phyloP scores from a whole-genome alignment of 92 coral and sea anemone genomes.

The Siderastrea radians region DNA sequence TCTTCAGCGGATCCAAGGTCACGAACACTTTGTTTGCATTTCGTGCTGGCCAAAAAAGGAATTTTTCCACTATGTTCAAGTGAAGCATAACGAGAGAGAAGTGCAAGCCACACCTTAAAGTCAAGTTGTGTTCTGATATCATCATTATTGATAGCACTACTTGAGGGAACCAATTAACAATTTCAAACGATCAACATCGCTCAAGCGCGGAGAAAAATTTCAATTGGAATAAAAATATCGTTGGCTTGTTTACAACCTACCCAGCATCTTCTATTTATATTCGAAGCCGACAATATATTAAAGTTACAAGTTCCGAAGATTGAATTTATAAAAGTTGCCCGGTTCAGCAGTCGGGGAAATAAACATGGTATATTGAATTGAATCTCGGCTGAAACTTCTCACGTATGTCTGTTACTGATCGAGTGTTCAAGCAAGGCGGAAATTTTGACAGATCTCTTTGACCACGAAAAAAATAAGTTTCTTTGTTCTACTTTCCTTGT shows the following conservation, averaged over 20 bases:
- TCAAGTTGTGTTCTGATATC: not conserved
- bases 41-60: conserved; percentile 15
- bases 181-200: not conserved
- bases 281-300: not conserved
- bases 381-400: not conserved
- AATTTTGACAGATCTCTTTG: conserved; percentile 22
- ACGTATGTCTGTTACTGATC: not conserved
- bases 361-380: not conserved
- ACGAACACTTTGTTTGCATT: not conserved
- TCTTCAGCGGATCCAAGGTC: conserved; percentile 3
- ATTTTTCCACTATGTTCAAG: not conserved
- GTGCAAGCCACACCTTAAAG: not conserved
- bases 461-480: conserved; percentile 21
- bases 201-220: not conserved
- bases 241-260: not conserved
- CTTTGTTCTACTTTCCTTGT: conserved; percentile 35
- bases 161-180: not conserved
- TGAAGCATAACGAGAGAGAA: not conserved
- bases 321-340: not conserved
- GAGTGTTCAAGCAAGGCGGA: not conserved
- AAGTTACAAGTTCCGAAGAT: not conserved
- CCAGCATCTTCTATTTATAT: conserved; percentile 5
- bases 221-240: not conserved
- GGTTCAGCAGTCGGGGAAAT: conserved; percentile 8
- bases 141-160: conserved; percentile 1